Base-by-base conservation (phyloP, 2,113 vertebrate species). In the Nesoenas mayeri region DNA sequence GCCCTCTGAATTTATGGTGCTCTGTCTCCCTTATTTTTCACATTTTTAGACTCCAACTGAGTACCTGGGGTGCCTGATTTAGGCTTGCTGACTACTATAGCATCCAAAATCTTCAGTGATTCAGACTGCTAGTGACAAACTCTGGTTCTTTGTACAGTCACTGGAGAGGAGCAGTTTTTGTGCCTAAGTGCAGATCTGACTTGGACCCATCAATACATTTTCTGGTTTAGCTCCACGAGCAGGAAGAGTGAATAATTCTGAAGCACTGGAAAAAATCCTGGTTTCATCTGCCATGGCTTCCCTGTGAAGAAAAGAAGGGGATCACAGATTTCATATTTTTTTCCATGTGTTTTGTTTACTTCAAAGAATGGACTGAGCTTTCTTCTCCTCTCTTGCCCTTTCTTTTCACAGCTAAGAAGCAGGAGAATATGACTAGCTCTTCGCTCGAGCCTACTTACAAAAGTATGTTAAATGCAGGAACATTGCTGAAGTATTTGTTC, bases 251-350 rank as follows among this genome's bases (percentile, higher is more conserved):
- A 81, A 83, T 67, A 75, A 95, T 83, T 91, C 67, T 75, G 72
- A 85, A 91, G 65, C 60, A 88, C 42, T 58, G 48, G 79, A 65
- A 84, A 96, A 94, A 93, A 84, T 79, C n/a, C 60, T 83, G 13
- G 31, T 86, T 66, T 85, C 54, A 38, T 67, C 62, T 94, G 58
- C 56, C 40, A 32, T 19, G 5, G 7, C 65, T 84, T 85, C 53
- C 29, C 60, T 62, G 15, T 47, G 65, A 91, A 95, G 75, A 88
- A 73, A 36, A 58, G 72, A 85, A 81, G 29, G 26, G 15, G 56
- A 77, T n/a, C 40, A 84, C 15, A 31, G 60, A 9, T 82, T 69
- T 67, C 40, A 40, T 29, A 7, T 51, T 85, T 71, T 69, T 92
- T 74, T 31, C n/a, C 58, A 5, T 77, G 44, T n/a, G 15, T 72